Conservation (phyloP, 2,113 vertebrate species). For the Octodon degus region DNA sequence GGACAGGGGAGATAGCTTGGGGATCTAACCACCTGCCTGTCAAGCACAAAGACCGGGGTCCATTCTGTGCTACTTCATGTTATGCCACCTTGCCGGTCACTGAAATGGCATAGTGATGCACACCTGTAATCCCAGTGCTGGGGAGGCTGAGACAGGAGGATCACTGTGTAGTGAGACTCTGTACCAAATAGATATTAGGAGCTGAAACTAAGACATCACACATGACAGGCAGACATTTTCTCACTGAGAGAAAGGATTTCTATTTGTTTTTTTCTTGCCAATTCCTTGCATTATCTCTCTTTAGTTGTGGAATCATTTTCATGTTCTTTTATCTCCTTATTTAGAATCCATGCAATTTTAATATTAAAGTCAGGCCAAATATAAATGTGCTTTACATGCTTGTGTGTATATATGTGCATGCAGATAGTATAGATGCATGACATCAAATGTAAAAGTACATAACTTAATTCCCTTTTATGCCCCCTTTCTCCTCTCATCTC, state of each 20-base stretch:
- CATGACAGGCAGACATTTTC: neutral
- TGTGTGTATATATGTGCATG: neutral
- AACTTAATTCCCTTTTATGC: neutral
- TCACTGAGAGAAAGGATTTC: neutral
- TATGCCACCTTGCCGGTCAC: no score
- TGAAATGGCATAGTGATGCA: no score
- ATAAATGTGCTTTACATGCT: neutral
- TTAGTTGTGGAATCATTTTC: neutral
- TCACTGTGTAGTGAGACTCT: no score
- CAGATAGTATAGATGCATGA: neutral
- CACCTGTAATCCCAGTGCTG: no score
- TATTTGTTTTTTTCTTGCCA: neutral
- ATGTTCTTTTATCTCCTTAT: neutral
- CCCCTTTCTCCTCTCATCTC: neutral
- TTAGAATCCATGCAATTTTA: slow-evolving; percentile 3
- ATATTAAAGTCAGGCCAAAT: neutral
- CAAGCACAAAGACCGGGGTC: no score
- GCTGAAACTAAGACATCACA: neutral
- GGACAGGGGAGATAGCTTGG: no score
- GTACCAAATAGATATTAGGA: no score
- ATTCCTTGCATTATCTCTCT: neutral
- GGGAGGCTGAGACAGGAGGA: no score
- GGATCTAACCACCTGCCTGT: no score
- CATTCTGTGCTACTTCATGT: no score
- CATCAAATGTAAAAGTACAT: neutral